Percentiles rank a stretch among this genome's conserved stretches.
These are phyloP conservation scores for Drosophila prolongata DNA, from an alignment of 2,888 invertebrate genomes.

Conservation along the genomic window DNA sequence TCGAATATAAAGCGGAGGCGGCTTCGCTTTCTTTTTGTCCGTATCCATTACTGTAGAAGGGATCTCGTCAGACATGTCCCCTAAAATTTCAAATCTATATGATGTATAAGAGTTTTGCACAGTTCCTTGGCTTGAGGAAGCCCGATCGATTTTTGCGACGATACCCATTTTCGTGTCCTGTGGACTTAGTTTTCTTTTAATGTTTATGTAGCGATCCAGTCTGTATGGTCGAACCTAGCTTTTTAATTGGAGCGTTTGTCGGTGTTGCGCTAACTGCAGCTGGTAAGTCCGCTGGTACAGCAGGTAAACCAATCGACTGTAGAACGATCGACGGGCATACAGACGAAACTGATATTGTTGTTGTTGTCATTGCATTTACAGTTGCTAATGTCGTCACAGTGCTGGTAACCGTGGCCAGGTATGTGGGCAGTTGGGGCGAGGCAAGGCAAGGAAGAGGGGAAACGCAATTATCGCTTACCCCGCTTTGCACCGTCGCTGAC, in stretches of 20 bases:
- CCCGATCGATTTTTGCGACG: slow-evolving; percentile 1
- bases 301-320: too few relatives aligned
- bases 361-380: background rate
- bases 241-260: background rate
- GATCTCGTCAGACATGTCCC: too few relatives aligned
- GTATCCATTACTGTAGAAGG: too few relatives aligned
- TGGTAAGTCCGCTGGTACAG: background rate
- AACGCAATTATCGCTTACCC: background rate
- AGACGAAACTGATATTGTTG: too few relatives aligned
- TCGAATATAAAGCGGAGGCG: too few relatives aligned
- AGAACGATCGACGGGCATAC: too few relatives aligned
- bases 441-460: background rate
- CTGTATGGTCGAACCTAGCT: background rate
- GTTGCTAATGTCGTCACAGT: background rate
- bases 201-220: background rate
- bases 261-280: background rate
- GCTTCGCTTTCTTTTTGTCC: too few relatives aligned
- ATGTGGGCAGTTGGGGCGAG: background rate
- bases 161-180: background rate
- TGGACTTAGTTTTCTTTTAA: background rate
- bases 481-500: too few relatives aligned
- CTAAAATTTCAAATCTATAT: too few relatives aligned
- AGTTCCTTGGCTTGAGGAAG: background rate
- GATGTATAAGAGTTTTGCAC: background rate
- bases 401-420: background rate